Evolutionary conservation across 1,140 invertebrate genomes (phyloP).

Genomic region (Theocolax elegans): DNA sequence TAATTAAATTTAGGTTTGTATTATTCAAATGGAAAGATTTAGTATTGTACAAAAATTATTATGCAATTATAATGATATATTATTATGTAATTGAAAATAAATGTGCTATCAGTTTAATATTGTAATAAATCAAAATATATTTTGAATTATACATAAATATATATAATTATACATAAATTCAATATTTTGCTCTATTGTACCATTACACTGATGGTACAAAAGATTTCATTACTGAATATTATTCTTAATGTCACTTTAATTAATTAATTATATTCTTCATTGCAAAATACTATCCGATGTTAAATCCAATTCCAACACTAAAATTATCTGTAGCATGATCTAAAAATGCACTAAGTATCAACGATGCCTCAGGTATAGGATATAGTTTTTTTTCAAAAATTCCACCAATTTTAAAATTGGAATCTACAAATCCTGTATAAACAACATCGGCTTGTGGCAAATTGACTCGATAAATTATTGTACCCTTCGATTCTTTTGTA

Average conservation of each 20-base stretch:
- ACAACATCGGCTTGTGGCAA: conserved; percentile 78
- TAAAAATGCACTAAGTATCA: conserved; percentile 77
- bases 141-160: neutral
- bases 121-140: conserved; percentile 13
- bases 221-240: conserved; percentile 6
- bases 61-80: conserved; percentile 26
- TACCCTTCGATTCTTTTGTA: conserved; percentile 74
- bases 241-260: neutral
- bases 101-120: neutral
- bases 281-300: conserved; percentile 65
- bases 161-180: neutral
- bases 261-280: conserved; percentile 2
- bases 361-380: conserved; percentile 75
- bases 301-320: conserved; percentile 72
- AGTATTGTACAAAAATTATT: conserved; percentile 10
- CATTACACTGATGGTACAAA: neutral
- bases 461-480: conserved; percentile 80
- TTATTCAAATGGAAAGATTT: neutral
- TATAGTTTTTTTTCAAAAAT: conserved; percentile 80
- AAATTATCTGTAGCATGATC: conserved; percentile 76
- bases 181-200: conserved; percentile 27
- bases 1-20: conserved; percentile 18
- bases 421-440: conserved; percentile 78
- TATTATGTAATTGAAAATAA: neutral
- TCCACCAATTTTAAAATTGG: conserved; percentile 77